Base-by-base conservation (phyloP, 2,797 vertebrate genomes). In the Australoheros facetus region DNA sequence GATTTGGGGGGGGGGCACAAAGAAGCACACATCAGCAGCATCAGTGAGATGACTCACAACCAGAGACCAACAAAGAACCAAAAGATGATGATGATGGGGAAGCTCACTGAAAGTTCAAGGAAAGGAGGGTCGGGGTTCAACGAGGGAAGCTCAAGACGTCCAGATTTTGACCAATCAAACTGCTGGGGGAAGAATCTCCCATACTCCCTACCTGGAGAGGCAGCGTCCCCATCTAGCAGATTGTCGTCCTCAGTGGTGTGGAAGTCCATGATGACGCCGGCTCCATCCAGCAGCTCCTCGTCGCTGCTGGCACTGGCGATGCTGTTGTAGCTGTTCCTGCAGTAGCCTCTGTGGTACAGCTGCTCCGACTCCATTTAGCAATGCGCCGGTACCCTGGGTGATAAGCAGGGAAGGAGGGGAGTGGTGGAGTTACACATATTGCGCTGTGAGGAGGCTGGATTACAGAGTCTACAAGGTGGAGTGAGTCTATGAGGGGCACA, bases 311-410 rank as follows among this genome's bases (percentile, higher is more conserved):
- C 98, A 79, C 98, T 99, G 75, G 98, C 96, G 90, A 99, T 99
- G 93, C 98, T 99, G 95, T 99, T 99, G 95, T 99, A 99, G 93
- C 98, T 99, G 96, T 98, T 99, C 93, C 98, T 96, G 95, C 96
- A 97, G 95, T 97, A 97, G 91, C 97, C 97, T 95, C 98, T 97
- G 94, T 96, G 97, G 95, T 98, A 99, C 94, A 99, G 95, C 95
- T 99, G 98, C 95, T 99, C 97, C 95, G 98, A 99, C 97, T 99
- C 98, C 98, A 99, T 99, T 97, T 97, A 99, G 97, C 95, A 96
- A 94, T 84, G 88, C 91, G 30, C 90, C 91, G 89, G 93, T 89
- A 83, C 94, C 95, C 97, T 98, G 95, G 85, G 73, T 71, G 82
- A 84, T 62, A 79, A 54, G 74, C 16, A 73, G 37, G 55, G 80